Percentiles rank a stretch among this genome's conserved stretches.
phyloP scores from a whole-genome alignment of 1,140 invertebrate genomes.

The Tenebrio molitor region DNA sequence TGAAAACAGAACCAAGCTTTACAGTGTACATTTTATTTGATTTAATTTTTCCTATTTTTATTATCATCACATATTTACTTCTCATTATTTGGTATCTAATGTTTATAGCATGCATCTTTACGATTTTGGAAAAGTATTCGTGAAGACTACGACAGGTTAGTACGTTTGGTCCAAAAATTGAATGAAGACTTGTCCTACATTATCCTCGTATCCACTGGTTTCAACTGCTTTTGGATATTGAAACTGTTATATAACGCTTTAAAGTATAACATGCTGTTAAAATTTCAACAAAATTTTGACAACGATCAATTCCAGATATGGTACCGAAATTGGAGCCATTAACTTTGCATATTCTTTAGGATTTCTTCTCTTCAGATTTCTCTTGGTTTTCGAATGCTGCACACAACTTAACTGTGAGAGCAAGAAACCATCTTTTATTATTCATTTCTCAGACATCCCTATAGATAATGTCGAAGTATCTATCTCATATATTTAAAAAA shows the following conservation, averaged over 20 bases:
- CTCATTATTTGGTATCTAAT: too few species aligned
- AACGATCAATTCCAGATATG: slow-evolving; percentile 21
- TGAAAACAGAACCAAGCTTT: too few species aligned
- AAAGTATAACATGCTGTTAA: slow-evolving; percentile 69
- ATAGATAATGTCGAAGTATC: slow-evolving; percentile 9
- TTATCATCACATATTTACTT: too few species aligned
- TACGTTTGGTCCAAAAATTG: slow-evolving; percentile 65
- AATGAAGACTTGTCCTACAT: slow-evolving; percentile 71
- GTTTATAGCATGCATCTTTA: too few species aligned
- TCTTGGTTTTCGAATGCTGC: slow-evolving; percentile 70
- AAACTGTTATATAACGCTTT: slow-evolving; percentile 78
- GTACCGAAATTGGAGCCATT: slow-evolving; percentile 55
- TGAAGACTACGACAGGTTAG: slow-evolving; percentile 72
- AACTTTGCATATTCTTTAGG: slow-evolving; percentile 75
- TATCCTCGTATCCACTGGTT: slow-evolving; percentile 75
- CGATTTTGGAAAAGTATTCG: slow-evolving; percentile 72
- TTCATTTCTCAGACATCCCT: slow-evolving; percentile 72
- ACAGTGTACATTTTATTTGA: too few species aligned
- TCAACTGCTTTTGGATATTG: slow-evolving; percentile 80
- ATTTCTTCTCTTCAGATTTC: slow-evolving; percentile 71
- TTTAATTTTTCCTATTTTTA: too few species aligned
- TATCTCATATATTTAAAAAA: not conserved
- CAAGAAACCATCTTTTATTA: slow-evolving; percentile 67
- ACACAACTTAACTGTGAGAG: slow-evolving; percentile 75
- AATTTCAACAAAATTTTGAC: too few species aligned